Conservation (phyloP, 2,113 vertebrate genomes). For the Lamprotornis superbus region DNA sequence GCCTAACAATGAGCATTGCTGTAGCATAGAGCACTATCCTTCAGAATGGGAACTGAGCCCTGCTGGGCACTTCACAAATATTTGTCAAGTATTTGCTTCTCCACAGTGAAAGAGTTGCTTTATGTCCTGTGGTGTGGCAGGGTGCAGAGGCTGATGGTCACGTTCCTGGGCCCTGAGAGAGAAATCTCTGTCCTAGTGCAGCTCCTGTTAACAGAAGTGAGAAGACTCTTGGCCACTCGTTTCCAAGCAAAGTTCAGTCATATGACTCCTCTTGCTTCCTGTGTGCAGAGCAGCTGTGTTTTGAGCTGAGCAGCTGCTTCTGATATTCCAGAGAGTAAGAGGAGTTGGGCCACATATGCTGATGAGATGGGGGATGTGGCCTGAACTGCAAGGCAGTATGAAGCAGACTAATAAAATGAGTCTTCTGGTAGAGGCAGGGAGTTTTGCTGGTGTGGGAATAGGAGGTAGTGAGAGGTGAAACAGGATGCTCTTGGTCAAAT, state of each 20-base stretch:
- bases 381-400: background rate
- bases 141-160: background rate
- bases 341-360: background rate
- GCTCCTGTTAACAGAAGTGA: background rate
- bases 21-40: background rate
- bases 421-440: background rate
- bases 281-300: background rate
- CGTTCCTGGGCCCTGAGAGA: background rate
- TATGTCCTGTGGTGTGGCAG: background rate
- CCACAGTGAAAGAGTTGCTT: background rate
- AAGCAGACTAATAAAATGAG: background rate
- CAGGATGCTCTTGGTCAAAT: background rate
- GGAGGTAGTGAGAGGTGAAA: background rate
- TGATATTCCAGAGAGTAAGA: background rate
- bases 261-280: background rate
- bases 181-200: background rate
- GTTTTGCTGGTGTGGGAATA: background rate
- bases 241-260: background rate
- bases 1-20: background rate
- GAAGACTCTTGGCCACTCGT: background rate
- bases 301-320: background rate
- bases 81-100: background rate
- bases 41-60: background rate
- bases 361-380: background rate
- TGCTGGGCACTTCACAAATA: background rate